phyloP scores from a whole-genome alignment of 2,888 invertebrate species.

The Prosapia bicincta region DNA sequence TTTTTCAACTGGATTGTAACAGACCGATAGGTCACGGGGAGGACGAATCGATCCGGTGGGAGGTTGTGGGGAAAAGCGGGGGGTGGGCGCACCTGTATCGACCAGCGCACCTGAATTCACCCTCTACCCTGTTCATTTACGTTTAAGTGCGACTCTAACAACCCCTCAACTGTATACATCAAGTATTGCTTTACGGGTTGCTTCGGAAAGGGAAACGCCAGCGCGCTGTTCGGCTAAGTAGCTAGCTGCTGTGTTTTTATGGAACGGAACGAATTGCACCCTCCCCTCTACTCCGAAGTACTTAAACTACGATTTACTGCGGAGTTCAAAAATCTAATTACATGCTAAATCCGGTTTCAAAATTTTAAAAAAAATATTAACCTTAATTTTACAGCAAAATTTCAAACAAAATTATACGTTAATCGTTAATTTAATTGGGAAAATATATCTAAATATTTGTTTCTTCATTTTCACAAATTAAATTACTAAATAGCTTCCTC shows the following conservation, averaged over 20 bases:
- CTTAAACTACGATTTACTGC: too few species aligned
- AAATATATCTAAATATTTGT: too few species aligned
- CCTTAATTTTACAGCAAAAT: too few species aligned
- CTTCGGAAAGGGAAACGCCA: neutral
- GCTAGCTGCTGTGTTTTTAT: neutral
- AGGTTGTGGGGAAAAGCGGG: neutral
- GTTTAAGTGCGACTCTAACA: neutral
- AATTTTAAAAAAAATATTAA: too few species aligned
- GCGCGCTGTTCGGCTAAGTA: neutral
- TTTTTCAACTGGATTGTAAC: neutral
- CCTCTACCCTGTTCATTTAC: neutral
- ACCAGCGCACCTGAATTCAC: neutral
- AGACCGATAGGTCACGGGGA: neutral
- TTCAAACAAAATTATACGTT: too few species aligned
- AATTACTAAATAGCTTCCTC: too few species aligned
- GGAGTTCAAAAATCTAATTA: too few species aligned
- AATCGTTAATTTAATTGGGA: too few species aligned
- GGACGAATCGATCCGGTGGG: neutral
- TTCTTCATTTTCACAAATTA: too few species aligned
- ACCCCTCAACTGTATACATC: neutral
- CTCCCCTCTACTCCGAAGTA: too few species aligned
- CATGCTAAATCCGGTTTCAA: too few species aligned
- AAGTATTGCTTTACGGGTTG: neutral
- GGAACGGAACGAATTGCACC: neutral
- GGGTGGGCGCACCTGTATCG: neutral